Evolutionary conservation across 2,888 invertebrate species (phyloP).

Genomic region (Luffia ferchaultella): DNA sequence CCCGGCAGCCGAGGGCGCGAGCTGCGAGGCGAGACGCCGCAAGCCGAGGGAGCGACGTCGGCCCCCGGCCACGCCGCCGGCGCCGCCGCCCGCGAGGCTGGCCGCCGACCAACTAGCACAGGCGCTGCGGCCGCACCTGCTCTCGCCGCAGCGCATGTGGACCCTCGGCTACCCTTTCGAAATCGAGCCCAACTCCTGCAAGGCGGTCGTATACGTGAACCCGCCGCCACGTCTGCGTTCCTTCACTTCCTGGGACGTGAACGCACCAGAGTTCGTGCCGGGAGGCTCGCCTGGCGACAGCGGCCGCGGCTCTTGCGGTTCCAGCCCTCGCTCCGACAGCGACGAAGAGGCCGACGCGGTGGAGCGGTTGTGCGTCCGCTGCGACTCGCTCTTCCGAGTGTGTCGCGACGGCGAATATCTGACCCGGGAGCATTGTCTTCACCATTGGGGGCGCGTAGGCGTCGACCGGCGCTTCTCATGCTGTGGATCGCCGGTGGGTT

Average conservation of each 20-base stretch:
- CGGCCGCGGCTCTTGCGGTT: slow-evolving; percentile 62
- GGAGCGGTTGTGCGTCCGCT: slow-evolving; percentile 75
- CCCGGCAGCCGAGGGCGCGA: slow-evolving; percentile 47
- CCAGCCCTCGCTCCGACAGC: slow-evolving; percentile 63
- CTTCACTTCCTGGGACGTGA: slow-evolving; percentile 65
- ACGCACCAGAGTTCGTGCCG: slow-evolving; percentile 75
- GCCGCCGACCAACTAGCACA: slow-evolving; percentile 65
- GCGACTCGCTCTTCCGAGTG: slow-evolving; percentile 76
- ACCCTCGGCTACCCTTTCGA: slow-evolving; percentile 78
- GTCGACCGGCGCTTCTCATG: slow-evolving; percentile 61
- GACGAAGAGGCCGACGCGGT: slow-evolving; percentile 64
- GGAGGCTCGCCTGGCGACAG: slow-evolving; percentile 57
- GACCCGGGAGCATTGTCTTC: slow-evolving; percentile 77
- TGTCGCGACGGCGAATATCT: slow-evolving; percentile 76
- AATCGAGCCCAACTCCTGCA: slow-evolving; percentile 64
- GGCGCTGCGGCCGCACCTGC: slow-evolving; percentile 68
- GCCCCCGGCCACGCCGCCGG: slow-evolving; percentile 46
- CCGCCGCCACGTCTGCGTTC: slow-evolving; percentile 54
- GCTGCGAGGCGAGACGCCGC: slow-evolving; percentile 25
- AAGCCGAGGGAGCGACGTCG: slow-evolving; percentile 26
- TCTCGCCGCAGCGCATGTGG: slow-evolving; percentile 69
- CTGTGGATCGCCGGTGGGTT: slow-evolving; percentile 59
- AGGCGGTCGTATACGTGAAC: slow-evolving; percentile 70
- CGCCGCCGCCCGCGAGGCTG: slow-evolving; percentile 58
- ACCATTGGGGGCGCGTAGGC: slow-evolving; percentile 90